Evolutionary conservation across 2,888 invertebrate species (phyloP), one percentile per base, ranked within the genome.

Genomic region (Megaustenia siamemsis): DNA sequence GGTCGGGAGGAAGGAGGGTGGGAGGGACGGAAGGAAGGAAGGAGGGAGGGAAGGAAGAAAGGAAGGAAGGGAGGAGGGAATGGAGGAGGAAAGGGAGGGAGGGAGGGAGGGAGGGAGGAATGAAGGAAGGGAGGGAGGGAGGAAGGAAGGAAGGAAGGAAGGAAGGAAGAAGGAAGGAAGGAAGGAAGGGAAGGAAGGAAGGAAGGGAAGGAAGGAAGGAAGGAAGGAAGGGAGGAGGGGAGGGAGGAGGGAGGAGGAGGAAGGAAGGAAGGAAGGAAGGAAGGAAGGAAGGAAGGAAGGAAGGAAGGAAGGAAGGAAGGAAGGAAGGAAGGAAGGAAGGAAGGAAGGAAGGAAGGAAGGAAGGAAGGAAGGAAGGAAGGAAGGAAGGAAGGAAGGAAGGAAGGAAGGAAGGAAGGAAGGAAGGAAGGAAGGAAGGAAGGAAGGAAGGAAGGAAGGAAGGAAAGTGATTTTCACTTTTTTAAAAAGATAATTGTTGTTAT

Each of bases 51-150:
- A 32, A 38, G 71, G 18, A 49, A 12, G 71, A 40, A 24, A 21
- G 28, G 28, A 32, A 32, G 15, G 28, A 28, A n/a, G 15, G 10
- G 32, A 32, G n/a, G 68, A n/a, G 68, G 68, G n/a, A n/a, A 10
- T 18, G 10, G 28, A 68, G 68, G 68, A 32, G 68, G 10, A 28
- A n/a, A 28, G 68, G 28, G 28, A 68, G 15, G 68, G 68, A 68
- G 10, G 68, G 68, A 28, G 68, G 68, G 68, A 28, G 68, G 68
- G 68, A 32, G 68, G 68, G n/a, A n/a, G n/a, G n/a, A n/a, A n/a
- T n/a, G n/a, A n/a, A n/a, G 12, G 28, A 24, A 32, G 28, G 24
- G 38, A 38, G 35, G 73, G n/a, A n/a, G n/a, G n/a, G n/a, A n/a
- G n/a, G n/a, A 71, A 71, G 73, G 35, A 43, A 4, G 43, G 10